A percentile compares a stretch with the other conserved stretches of the same genome.
Conservation (phyloP, 1,140 invertebrate genomes). For the Diplogasteroides magnus region DNA sequence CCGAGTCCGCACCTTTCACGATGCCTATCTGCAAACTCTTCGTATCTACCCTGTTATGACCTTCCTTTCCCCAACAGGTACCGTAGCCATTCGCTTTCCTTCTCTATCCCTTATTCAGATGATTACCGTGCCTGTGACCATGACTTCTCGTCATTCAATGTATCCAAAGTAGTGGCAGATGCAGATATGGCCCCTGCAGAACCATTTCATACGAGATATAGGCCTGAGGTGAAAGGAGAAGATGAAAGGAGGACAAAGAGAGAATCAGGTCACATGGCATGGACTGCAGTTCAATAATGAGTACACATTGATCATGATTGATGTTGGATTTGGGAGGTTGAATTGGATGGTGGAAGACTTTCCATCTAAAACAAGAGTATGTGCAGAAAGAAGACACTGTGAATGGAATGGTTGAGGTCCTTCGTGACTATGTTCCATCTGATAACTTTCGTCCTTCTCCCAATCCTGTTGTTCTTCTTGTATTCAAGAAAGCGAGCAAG, state of each 20-base stretch:
- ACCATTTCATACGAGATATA: constrained; percentile 36
- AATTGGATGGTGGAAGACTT: constrained; percentile 47
- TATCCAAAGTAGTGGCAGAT: constrained; percentile 29
- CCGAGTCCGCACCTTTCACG: constrained; percentile 43
- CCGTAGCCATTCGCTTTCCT: constrained; percentile 14
- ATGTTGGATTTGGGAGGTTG: constrained; percentile 45
- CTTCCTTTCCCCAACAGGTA: constrained; percentile 28
- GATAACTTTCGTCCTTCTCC: constrained; percentile 49
- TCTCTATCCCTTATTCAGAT: constrained; percentile 27
- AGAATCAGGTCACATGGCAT: constrained; percentile 33
- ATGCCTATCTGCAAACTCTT: constrained; percentile 42
- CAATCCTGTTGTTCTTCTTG: constrained; percentile 44
- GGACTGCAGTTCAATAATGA: constrained; percentile 38
- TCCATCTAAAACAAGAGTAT: constrained; percentile 40
- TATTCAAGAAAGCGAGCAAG: constrained; percentile 32
- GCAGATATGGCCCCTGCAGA: constrained; percentile 40
- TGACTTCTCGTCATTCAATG: constrained; percentile 33
- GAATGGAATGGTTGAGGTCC: too few relatives aligned
- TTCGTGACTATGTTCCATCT: constrained; percentile 36
- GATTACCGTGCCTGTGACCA: constrained; percentile 50
- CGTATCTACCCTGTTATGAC: constrained; percentile 42
- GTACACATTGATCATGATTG: constrained; percentile 38
- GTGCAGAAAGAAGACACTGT: too few relatives aligned
- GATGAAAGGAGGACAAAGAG: too few relatives aligned
- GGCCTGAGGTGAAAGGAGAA: constrained; percentile 33